Evolutionary conservation across 2,888 invertebrate genomes (phyloP), one percentile per base, ranked within the genome.

Genomic region (Zaprionus bogoriensis): DNA sequence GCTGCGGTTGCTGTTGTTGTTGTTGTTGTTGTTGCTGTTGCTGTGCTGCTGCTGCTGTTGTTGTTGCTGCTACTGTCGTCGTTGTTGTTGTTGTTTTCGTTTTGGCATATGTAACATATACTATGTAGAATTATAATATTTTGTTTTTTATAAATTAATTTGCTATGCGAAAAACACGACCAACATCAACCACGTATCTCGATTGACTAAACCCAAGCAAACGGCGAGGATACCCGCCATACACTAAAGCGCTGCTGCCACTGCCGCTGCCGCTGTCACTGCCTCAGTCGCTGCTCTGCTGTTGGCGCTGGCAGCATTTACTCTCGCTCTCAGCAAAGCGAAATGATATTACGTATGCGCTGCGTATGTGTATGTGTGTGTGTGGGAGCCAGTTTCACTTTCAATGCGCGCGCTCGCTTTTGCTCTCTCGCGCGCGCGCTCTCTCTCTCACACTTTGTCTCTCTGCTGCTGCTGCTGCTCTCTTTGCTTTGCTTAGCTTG

Each of bases 111-210:
- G 63, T 59, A 62, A 62, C 54, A 67, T 66, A 53, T 61, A 73
- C 52, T 63, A 58, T 62, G 42, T 74, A 50, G 53, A 51, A 45
- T 41, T 38, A 48, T 47, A 54, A 52, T 48, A 42, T 65, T 55
- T 69, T 67, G 42, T 48, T 62, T 48, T 66, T 67, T 58, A 51
- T 47, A 63, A 65, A 52, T 67, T 71, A 65, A 48, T 60, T 65
- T 76, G 76, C 77, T 74, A 77, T 75, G 81, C 86, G 82, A 87
- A 89, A 86, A 89, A 89, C 89, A 89, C 91, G 88, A 91, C 91
- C 89, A 89, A 87, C 87, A 88, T 88, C 90, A 89, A 90, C 90
- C 89, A 89, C 91, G 91, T 89, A 89, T 88, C 89, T 90, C 90
- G 91, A 91, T 90, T 90, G 89, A 91, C 91, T 91, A 90, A 91